phyloP scores from a whole-genome alignment of 2,888 invertebrate species.

The Taphrorychus bicolor region DNA sequence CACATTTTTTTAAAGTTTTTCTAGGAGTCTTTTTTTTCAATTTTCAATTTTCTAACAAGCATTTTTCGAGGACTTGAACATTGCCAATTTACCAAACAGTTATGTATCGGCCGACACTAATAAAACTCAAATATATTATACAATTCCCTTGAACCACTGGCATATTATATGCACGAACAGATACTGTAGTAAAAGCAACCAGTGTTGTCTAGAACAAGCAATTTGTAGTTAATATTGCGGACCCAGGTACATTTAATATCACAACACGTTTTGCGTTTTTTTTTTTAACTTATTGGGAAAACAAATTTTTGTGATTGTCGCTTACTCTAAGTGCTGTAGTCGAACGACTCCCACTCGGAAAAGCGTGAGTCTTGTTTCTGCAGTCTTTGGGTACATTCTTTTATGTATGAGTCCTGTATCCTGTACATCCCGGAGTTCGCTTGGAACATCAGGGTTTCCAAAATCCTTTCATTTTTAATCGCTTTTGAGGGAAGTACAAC shows the following conservation, averaged over 20 bases:
- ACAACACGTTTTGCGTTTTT: slow-evolving; percentile 11
- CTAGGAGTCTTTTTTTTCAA: too few relatives aligned
- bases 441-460: slow-evolving; percentile 92
- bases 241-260: slow-evolving; percentile 23
- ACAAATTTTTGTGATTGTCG: slow-evolving; percentile 31
- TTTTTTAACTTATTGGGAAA: slow-evolving; percentile 35
- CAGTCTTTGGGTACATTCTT: slow-evolving; percentile 85
- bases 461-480: slow-evolving; percentile 88
- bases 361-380: slow-evolving; percentile 89
- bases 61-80: too few relatives aligned
- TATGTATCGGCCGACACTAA: too few relatives aligned
- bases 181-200: background rate
- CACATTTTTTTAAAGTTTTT: too few relatives aligned
- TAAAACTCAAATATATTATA: too few relatives aligned
- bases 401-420: slow-evolving; percentile 86
- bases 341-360: slow-evolving; percentile 83
- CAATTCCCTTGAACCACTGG: too few relatives aligned
- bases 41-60: too few relatives aligned
- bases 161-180: background rate
- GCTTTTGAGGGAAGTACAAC: slow-evolving; percentile 91
- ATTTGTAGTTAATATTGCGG: background rate
- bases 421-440: slow-evolving; percentile 93
- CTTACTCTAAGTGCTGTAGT: slow-evolving; percentile 62
- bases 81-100: too few relatives aligned
- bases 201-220: background rate